phyloP scores from a whole-genome alignment of 1,140 invertebrate genomes.

The Drosophila sp. region DNA sequence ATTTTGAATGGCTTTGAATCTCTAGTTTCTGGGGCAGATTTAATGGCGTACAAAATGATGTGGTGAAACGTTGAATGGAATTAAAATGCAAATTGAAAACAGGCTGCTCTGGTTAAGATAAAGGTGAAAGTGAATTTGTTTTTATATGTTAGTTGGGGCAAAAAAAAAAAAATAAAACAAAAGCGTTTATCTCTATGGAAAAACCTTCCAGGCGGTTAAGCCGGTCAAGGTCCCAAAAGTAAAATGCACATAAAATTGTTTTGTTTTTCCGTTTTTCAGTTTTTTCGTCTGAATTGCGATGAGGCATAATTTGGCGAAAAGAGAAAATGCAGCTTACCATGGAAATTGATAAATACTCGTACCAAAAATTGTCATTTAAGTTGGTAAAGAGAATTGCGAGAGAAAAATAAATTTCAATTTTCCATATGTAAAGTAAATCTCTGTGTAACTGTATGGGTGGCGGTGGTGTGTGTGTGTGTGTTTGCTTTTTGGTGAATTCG shows the following conservation, averaged over 20 bases:
- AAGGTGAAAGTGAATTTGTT: neutral
- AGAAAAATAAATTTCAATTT: constrained; percentile 49
- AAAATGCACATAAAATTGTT: too few species aligned
- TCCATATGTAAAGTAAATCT: constrained; percentile 27
- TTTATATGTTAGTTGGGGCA: neutral
- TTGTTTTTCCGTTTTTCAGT: neutral
- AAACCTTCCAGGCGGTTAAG: neutral
- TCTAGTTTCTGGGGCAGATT: neutral
- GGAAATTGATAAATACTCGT: constrained; percentile 39
- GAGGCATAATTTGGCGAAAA: neutral
- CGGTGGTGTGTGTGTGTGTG: neutral
- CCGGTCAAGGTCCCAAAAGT: neutral
- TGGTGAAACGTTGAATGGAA: neutral
- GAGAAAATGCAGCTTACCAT: constrained; percentile 31
- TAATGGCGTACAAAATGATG: neutral
- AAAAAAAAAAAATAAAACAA: too few species aligned
- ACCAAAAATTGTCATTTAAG: neutral
- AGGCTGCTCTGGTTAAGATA: neutral
- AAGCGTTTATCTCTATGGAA: neutral
- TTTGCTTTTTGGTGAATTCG: constrained; percentile 7
- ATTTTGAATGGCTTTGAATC: neutral
- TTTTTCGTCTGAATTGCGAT: neutral
- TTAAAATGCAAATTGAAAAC: constrained; percentile 7
- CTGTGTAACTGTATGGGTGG: neutral
- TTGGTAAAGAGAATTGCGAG: neutral